Base-by-base conservation (phyloP, 2,113 vertebrate species). In the Lipotes vexillifer region DNA sequence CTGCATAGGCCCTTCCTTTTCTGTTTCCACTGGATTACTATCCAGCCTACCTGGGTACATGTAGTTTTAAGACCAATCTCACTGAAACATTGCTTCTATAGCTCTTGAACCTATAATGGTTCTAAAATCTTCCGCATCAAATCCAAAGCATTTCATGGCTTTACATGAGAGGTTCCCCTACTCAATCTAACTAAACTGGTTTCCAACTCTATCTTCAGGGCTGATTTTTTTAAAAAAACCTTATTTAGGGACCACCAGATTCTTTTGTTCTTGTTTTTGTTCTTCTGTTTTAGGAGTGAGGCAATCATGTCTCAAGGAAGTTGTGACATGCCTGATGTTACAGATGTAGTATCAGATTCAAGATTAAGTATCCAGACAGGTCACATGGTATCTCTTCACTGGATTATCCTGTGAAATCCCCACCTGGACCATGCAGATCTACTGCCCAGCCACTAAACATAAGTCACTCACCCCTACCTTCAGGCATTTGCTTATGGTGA, bases 211-310 rank as follows among this genome's bases (percentile, higher is more conserved):
- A 12, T 77, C 91, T 85, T 94, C 25, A 31, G 12, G 44, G 61
- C 23, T 75, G 59, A 92, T 65, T 52, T 52, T 52, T 52, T 6
- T 49, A 77, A 78, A 97, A 88, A 91, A 17, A 36, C 81, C 52
- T 88, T 75, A 74, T 38, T 68, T 61, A n/a, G n/a, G 69, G 71
- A 49, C 69, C 49, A 72, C 41, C 6, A 14, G 75, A 14, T 38
- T 14, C 20, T 52, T 52, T 6, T 83, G 55, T 46, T 63, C 83
- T 87, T 65, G 61, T 38, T 83, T 97, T 8, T 83, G 55, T 46
- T 63, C 83, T 90, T 92, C 90, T 65, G 61, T n/a, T 83, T 97
- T 8, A 78, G 33, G 36, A 88, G 23, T n/a, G 59, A 93, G 63
- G 71, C 68, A 72, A 85, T 52, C 46, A 59, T 15, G 38, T 94